phyloP scores from a whole-genome alignment of 2,888 invertebrate species.

The Trisateles emortualis region DNA sequence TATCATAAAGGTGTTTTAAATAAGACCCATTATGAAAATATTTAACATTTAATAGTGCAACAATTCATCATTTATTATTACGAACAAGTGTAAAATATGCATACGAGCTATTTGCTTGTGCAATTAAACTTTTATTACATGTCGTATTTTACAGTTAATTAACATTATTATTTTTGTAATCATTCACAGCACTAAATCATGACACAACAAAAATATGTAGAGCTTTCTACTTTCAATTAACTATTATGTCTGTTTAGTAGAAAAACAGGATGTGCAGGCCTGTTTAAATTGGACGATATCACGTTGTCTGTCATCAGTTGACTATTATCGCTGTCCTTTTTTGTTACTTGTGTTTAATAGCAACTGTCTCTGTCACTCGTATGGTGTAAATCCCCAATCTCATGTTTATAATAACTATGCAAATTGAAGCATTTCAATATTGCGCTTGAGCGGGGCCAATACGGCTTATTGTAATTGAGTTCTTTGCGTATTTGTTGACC shows the following conservation, averaged over 20 bases:
- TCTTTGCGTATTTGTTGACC: conserved; percentile 64
- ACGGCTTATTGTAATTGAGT: conserved; percentile 75
- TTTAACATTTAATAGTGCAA: conserved; percentile 2
- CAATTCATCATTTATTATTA: conserved; percentile 2
- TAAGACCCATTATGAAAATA: neutral
- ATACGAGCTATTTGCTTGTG: conserved; percentile 16
- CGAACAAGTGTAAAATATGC: neutral
- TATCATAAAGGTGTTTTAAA: neutral
- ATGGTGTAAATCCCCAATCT: conserved; percentile 64
- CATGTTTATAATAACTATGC: conserved; percentile 81
- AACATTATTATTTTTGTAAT: conserved; percentile 53
- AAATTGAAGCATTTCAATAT: conserved; percentile 80
- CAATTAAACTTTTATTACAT: conserved; percentile 33
- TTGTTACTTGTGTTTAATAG: conserved; percentile 39
- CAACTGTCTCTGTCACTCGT: conserved; percentile 53
- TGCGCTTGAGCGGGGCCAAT: conserved; percentile 68
- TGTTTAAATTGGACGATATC: conserved; percentile 31
- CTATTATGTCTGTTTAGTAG: conserved; percentile 17
- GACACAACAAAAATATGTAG: conserved; percentile 39
- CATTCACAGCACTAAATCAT: conserved; percentile 46
- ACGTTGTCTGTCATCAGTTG: conserved; percentile 38
- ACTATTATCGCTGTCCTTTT: conserved; percentile 43
- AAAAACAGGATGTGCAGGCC: conserved; percentile 35
- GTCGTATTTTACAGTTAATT: conserved; percentile 46
- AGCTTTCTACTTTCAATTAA: conserved; percentile 26